phyloP scores from a whole-genome alignment of 1,140 invertebrate genomes.

The Copidosoma floridanum region DNA sequence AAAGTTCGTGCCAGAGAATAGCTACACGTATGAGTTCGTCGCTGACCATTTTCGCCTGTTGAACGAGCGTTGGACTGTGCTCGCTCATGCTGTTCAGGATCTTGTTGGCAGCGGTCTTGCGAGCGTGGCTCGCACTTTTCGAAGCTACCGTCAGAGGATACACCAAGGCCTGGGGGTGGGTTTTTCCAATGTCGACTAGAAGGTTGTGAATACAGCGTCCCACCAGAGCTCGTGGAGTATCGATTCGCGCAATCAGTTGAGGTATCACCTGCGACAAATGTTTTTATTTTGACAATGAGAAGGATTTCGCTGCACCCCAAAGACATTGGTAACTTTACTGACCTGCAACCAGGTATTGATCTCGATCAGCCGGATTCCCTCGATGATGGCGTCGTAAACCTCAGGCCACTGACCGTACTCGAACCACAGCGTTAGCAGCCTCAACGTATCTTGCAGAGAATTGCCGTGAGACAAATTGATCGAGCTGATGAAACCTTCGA shows the following conservation, averaged over 20 bases:
- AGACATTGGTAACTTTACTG: background rate
- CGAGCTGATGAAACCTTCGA: slow-evolving; percentile 94
- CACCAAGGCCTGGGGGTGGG: slow-evolving; percentile 84
- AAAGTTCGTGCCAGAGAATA: slow-evolving; percentile 99
- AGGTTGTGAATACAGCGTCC: slow-evolving; percentile 89
- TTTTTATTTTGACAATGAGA: no score
- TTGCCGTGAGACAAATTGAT: slow-evolving; percentile 90
- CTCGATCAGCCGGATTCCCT: slow-evolving; percentile 89
- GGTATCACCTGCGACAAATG: slow-evolving; percentile 81
- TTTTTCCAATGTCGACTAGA: slow-evolving; percentile 91
- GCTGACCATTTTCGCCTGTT: slow-evolving; percentile 91
- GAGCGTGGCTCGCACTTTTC: slow-evolving; percentile 83
- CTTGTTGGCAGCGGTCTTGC: slow-evolving; percentile 90
- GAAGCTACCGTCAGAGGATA: slow-evolving; percentile 97
- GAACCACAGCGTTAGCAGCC: slow-evolving; percentile 91
- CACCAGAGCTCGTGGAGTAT: slow-evolving; percentile 85
- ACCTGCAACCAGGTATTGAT: slow-evolving; percentile 97
- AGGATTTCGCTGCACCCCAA: no score
- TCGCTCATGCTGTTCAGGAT: slow-evolving; percentile 95
- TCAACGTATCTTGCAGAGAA: slow-evolving; percentile 95
- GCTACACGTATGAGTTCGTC: slow-evolving; percentile 97
- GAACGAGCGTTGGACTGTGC: slow-evolving; percentile 86
- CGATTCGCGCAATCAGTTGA: slow-evolving; percentile 96
- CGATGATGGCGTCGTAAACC: slow-evolving; percentile 89
- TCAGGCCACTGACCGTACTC: slow-evolving; percentile 92